Evolutionary conservation across 2,113 vertebrate species (phyloP).

Genomic region (Dermatemys mawii): DNA sequence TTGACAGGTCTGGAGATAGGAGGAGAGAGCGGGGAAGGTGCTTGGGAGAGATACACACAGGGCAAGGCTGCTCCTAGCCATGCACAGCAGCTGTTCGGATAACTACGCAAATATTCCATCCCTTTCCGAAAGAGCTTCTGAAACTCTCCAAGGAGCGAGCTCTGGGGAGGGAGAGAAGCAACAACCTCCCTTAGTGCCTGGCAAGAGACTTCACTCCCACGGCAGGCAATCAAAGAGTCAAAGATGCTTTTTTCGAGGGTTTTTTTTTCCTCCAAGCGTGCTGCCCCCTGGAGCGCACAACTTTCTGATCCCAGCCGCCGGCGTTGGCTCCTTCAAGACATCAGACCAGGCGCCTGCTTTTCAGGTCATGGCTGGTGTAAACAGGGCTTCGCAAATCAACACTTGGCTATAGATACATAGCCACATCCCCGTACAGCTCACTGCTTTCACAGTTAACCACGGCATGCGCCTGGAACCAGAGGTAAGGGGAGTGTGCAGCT

Average conservation of each 20-base stretch:
- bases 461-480: background rate
- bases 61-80: background rate
- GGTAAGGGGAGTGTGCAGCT: background rate
- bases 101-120: background rate
- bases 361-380: background rate
- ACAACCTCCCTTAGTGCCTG: background rate
- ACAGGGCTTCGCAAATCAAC: background rate
- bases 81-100: background rate
- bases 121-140: background rate
- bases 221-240: background rate
- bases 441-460: background rate
- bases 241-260: too few relatives aligned
- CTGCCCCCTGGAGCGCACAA: background rate
- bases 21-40: background rate
- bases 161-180: background rate
- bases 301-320: background rate
- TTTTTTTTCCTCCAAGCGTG: too few relatives aligned
- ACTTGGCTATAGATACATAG: background rate
- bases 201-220: background rate
- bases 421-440: background rate
- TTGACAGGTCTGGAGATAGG: slow-evolving; percentile 16
- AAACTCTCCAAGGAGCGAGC: background rate
- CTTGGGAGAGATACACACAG: background rate
- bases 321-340: background rate
- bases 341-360: background rate